A percentile compares a stretch with the other conserved stretches of the same genome.
These are phyloP conservation scores for Latrodectus geometricus DNA, from an alignment of 1,140 invertebrate genomes.

Conservation along the genomic window DNA sequence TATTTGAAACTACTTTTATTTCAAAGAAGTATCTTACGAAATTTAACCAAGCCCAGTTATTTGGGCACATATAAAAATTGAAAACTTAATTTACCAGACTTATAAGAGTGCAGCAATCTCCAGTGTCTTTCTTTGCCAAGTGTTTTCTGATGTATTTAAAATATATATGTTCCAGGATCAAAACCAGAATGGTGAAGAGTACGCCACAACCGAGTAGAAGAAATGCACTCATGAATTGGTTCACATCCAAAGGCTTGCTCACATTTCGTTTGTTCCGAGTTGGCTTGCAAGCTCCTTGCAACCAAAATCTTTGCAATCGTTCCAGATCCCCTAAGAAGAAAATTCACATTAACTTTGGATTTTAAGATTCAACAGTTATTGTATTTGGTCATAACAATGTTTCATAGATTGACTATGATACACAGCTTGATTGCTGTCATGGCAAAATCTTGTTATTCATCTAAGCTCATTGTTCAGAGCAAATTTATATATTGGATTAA, in stretches of 20 bases:
- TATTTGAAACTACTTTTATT: too few relatives aligned
- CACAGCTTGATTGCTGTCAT: too few relatives aligned
- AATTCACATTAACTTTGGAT: neutral
- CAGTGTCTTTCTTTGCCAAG: constrained; percentile 87
- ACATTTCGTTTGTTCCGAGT: constrained; percentile 83
- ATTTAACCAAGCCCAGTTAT: too few relatives aligned
- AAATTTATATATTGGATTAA: too few relatives aligned
- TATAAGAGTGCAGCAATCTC: constrained; percentile 89
- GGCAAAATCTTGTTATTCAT: too few relatives aligned
- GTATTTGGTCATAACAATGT: too few relatives aligned
- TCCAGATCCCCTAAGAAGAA: constrained; percentile 84
- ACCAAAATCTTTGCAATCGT: constrained; percentile 93
- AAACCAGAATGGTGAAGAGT: constrained; percentile 83
- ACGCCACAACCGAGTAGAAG: constrained; percentile 94
- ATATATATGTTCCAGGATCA: constrained; percentile 93
- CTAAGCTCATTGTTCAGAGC: too few relatives aligned
- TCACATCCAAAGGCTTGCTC: constrained; percentile 89
- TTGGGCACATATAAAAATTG: neutral
- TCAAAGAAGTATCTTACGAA: too few relatives aligned
- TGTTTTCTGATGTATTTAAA: constrained; percentile 89
- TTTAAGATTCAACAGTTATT: too few relatives aligned
- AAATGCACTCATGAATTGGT: constrained; percentile 98
- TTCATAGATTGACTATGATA: too few relatives aligned
- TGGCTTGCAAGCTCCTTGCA: constrained; percentile 95
- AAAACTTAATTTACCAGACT: constrained; percentile 77